Percentiles rank a stretch among this genome's conserved stretches.
phyloP scores from a whole-genome alignment of 35 echinoderm and acorn worm genomes.

The Apostichopus parvimensis region DNA sequence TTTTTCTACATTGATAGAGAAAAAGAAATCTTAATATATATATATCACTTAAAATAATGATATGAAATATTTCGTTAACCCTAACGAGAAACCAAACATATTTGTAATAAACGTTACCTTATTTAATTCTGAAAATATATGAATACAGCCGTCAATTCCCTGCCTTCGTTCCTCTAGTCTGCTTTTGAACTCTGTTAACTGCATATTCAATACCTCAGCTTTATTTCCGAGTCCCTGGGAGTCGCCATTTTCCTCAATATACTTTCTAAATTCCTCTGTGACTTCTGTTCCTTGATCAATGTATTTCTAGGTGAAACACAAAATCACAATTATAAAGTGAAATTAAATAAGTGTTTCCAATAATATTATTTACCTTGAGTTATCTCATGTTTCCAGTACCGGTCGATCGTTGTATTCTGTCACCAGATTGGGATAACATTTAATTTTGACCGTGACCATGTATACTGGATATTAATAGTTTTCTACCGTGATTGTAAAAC shows the following conservation, averaged over 20 bases:
- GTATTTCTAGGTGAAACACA: neutral
- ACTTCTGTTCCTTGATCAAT: neutral
- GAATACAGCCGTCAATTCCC: neutral
- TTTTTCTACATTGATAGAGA: no score
- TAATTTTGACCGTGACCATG: no score
- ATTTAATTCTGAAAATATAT: conserved; percentile 4
- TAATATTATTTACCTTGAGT: neutral
- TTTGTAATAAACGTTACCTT: neutral
- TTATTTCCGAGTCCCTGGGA: neutral
- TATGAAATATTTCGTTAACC: no score
- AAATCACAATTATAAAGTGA: neutral
- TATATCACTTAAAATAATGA: no score
- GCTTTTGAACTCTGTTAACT: neutral
- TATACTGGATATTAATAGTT: no score
- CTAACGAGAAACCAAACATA: no score
- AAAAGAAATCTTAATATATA: no score
- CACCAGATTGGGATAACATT: no score
- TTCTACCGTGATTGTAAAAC: no score
- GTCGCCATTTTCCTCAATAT: neutral
- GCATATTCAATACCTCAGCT: conserved; percentile 2
- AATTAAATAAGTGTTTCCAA: neutral
- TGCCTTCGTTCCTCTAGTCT: neutral
- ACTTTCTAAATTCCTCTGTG: neutral
- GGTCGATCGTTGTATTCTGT: no score
- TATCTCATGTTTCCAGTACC: no score